These are phyloP conservation scores for Mechanitis mazaeus DNA, from an alignment of 2,888 invertebrate genomes.

Conservation along the genomic window DNA sequence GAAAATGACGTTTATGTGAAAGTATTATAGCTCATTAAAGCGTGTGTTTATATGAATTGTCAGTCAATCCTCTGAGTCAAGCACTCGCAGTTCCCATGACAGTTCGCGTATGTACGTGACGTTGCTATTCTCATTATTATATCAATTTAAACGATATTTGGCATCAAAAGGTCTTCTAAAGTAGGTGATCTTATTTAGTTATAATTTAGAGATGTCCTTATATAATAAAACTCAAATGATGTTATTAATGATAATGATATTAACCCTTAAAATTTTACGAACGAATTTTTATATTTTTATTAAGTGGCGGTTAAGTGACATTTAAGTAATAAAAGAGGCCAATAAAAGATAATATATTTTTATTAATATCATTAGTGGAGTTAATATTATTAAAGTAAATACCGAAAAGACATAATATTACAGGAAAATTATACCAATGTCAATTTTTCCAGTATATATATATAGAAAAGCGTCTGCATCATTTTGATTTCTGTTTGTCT, in stretches of 20 bases:
- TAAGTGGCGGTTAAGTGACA: conserved; percentile 15
- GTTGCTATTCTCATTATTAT: conserved; percentile 31
- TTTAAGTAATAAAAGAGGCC: conserved; percentile 10
- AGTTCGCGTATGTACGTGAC: conserved; percentile 56
- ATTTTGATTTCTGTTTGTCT: too few species aligned
- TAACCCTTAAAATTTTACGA: too few species aligned
- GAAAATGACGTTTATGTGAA: not conserved
- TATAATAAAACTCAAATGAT: too few species aligned
- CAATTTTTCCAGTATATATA: too few species aligned
- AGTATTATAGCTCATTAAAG: conserved; percentile 8
- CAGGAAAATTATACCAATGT: too few species aligned
- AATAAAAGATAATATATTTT: conserved; percentile 7
- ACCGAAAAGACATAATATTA: too few species aligned
- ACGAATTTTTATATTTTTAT: conserved; percentile 3
- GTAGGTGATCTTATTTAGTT: not conserved
- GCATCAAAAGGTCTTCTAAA: not conserved
- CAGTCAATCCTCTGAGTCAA: conserved; percentile 46
- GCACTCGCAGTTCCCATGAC: conserved; percentile 50
- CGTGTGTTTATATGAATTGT: conserved; percentile 38
- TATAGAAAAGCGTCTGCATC: too few species aligned
- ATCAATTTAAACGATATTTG: conserved; percentile 1
- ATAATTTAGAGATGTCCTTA: too few species aligned
- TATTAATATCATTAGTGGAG: not conserved
- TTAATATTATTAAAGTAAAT: too few species aligned
- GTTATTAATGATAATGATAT: too few species aligned